These are phyloP conservation scores for Leptopilina drosophilae DNA, from an alignment of 2,888 invertebrate species.

Conservation along the genomic window DNA sequence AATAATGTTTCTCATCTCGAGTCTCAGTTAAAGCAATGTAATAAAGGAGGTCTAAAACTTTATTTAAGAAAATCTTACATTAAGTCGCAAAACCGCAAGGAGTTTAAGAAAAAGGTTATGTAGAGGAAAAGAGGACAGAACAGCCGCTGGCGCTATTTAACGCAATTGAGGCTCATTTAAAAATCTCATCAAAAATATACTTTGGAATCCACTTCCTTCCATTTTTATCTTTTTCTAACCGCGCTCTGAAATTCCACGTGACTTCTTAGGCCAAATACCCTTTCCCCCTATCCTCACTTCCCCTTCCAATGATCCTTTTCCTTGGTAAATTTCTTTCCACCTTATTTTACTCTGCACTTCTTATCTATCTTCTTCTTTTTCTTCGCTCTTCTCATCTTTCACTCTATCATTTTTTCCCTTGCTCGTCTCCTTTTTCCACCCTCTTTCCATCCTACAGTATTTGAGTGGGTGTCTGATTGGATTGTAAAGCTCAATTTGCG, in stretches of 20 bases:
- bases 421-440: slow-evolving; percentile 41
- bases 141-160: slow-evolving; percentile 69
- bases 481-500: slow-evolving; percentile 75
- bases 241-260: slow-evolving; percentile 26
- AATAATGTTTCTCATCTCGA: slow-evolving; percentile 27
- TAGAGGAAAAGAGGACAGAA: slow-evolving; percentile 52
- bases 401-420: slow-evolving; percentile 47
- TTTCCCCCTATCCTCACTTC: background rate
- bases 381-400: slow-evolving; percentile 45
- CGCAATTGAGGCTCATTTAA: slow-evolving; percentile 76
- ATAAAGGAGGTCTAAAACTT: slow-evolving; percentile 63
- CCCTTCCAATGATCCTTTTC: slow-evolving; percentile 27
- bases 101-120: slow-evolving; percentile 47
- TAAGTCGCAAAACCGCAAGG: slow-evolving; percentile 59
- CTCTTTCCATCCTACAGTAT: slow-evolving; percentile 56
- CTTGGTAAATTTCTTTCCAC: slow-evolving; percentile 28
- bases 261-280: background rate
- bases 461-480: slow-evolving; percentile 70
- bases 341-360: slow-evolving; percentile 9
- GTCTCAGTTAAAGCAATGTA: slow-evolving; percentile 45
- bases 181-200: slow-evolving; percentile 75
- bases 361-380: slow-evolving; percentile 36
- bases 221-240: slow-evolving; percentile 52
- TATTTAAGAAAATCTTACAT: slow-evolving; percentile 71
- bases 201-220: slow-evolving; percentile 50